These are phyloP conservation scores for Blera fallax DNA, from an alignment of 2,888 invertebrate species.

Conservation along the genomic window DNA sequence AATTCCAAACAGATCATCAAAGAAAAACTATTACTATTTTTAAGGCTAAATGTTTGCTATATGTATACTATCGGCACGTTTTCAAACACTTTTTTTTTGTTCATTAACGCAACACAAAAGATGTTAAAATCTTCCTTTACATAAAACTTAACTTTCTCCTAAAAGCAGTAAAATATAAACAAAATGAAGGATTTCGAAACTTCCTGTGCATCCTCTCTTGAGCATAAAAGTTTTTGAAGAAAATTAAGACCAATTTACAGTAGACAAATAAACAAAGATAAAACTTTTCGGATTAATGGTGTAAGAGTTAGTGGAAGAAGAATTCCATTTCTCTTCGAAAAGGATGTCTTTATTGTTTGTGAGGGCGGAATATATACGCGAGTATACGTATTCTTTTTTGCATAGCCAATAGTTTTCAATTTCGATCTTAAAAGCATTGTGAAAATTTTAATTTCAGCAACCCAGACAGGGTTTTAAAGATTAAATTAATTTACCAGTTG, in stretches of 20 bases:
- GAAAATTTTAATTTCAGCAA: too few relatives aligned
- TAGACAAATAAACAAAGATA: slow-evolving; percentile 71
- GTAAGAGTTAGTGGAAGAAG: slow-evolving; percentile 50
- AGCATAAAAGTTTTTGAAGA: slow-evolving; percentile 54
- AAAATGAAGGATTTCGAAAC: slow-evolving; percentile 51
- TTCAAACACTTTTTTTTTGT: neutral
- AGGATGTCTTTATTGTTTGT: slow-evolving; percentile 26
- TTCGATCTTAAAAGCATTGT: neutral
- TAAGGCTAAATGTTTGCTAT: neutral
- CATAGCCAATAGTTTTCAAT: neutral
- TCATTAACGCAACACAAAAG: slow-evolving; percentile 12
- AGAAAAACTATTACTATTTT: neutral
- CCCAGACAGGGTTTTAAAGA: too few relatives aligned
- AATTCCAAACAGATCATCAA: too few relatives aligned
- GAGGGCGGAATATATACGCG: neutral
- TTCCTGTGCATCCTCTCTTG: slow-evolving; percentile 47
- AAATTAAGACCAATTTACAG: slow-evolving; percentile 72
- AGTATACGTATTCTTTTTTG: neutral
- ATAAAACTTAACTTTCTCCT: slow-evolving; percentile 20
- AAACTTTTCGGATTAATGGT: slow-evolving; percentile 71
- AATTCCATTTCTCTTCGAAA: neutral
- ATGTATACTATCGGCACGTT: neutral
- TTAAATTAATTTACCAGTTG: neutral
- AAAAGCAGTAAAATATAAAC: slow-evolving; percentile 47
- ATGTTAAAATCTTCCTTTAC: slow-evolving; percentile 3